A percentile compares a stretch with the other conserved stretches of the same genome.
phyloP scores from a whole-genome alignment of 2,888 invertebrate genomes.

The Pycnomerus fuliginosus region DNA sequence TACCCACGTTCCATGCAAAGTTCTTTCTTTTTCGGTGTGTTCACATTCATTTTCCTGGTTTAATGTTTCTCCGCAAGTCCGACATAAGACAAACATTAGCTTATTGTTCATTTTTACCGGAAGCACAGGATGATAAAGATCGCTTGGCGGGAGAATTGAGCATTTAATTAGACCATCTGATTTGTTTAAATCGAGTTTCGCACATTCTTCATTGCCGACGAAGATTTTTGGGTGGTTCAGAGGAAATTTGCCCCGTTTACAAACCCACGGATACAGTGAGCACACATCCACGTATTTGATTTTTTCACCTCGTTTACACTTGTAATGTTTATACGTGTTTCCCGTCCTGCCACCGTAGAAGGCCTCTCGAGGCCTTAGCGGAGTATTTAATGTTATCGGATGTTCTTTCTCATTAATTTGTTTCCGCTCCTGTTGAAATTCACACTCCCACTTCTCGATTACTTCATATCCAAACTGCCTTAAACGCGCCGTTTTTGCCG shows the following conservation, averaged over 20 bases:
- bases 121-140: not conserved
- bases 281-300: not conserved
- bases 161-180: not conserved
- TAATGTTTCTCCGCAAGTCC: too few species aligned
- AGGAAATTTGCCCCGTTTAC: not conserved
- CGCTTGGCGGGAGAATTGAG: not conserved
- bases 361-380: not conserved
- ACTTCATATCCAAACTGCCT: not conserved
- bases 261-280: not conserved
- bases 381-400: not conserved
- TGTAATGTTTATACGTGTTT: not conserved
- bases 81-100: too few species aligned
- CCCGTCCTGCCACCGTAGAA: not conserved
- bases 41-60: too few species aligned
- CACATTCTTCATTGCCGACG: not conserved
- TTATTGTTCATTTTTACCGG: too few species aligned
- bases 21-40: too few species aligned
- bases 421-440: not conserved
- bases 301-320: not conserved
- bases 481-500: not conserved
- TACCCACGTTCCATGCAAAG: too few species aligned
- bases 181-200: not conserved
- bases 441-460: not conserved
- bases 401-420: not conserved
- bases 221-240: not conserved